Percentiles rank a stretch among this genome's conserved stretches.
phyloP scores from a whole-genome alignment of 2,797 vertebrate genomes.

The Salmo trutta region DNA sequence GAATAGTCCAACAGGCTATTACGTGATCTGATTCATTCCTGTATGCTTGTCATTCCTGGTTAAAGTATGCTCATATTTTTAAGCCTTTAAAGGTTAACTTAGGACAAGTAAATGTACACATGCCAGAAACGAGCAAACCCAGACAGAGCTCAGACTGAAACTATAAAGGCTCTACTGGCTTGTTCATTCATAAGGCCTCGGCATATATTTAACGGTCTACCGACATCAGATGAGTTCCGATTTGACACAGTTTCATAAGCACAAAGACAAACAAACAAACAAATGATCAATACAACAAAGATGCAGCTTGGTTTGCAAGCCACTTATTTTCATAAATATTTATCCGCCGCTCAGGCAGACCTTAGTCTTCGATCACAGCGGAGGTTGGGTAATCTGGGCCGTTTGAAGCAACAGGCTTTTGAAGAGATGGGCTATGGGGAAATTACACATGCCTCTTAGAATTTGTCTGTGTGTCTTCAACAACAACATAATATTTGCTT shows the following conservation, averaged over 20 bases:
- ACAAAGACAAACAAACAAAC: slow-evolving; percentile 30
- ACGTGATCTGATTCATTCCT: not conserved
- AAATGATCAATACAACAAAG: slow-evolving; percentile 8
- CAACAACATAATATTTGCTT: not conserved
- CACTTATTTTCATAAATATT: not conserved
- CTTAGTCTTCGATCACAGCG: slow-evolving; percentile 1
- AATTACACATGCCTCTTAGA: not conserved
- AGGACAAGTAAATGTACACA: slow-evolving; percentile 18
- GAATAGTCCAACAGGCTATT: not conserved
- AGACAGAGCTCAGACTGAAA: slow-evolving; percentile 17
- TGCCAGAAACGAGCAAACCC: slow-evolving; percentile 11
- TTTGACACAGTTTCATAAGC: slow-evolving; percentile 41
- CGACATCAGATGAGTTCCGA: slow-evolving; percentile 39
- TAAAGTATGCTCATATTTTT: slow-evolving; percentile 6
- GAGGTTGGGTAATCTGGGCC: slow-evolving; percentile 17
- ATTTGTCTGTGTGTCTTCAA: not conserved
- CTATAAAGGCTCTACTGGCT: not conserved
- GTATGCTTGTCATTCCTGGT: not conserved
- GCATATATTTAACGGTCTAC: slow-evolving; percentile 34
- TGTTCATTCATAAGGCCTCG: slow-evolving; percentile 19
- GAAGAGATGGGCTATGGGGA: not conserved
- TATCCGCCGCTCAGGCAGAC: not conserved
- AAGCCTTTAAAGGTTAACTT: slow-evolving; percentile 11
- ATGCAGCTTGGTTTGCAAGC: not conserved
- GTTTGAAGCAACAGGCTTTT: slow-evolving; percentile 38